Base-by-base conservation (phyloP, 2,797 vertebrate genomes). In the Odontamblyopus lacepedii region DNA sequence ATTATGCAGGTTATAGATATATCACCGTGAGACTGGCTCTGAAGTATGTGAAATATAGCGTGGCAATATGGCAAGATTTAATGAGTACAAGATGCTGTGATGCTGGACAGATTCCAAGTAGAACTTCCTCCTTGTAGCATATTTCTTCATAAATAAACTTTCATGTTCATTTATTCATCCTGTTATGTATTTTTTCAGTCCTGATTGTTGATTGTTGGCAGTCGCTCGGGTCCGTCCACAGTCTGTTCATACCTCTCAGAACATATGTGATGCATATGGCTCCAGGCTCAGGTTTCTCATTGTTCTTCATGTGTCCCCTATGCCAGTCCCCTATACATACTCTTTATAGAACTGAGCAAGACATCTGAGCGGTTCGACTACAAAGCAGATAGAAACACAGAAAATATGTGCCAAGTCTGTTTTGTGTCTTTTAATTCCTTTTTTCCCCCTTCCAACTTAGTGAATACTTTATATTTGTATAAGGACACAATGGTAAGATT, bases 191-290 rank as follows among this genome's bases (percentile, higher is more conserved):
- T 3, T 66, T 27, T 2, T 19, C 23, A 23, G 62, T 18, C 23
- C 23, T 65, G 63, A 48, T 50, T 63, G 41, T 48, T 65, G 41
- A 68, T 56, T 48, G 67, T 8, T 74, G 79, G 72, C 77, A 61
- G 5, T 11, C 18, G 57, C 53, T 57, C 3, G 2, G 63, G 16
- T 62, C 69, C 38, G 48, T 70, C 53, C 71, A 55, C 75, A 78
- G 56, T 26, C 2, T 26, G 2, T 56, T 74, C 29, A 59, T 38
- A 8, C 8, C 7, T 30, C 69, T 18, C 50, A 12, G 75, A 83
- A 88, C 90, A 92, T 77, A 72, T 90, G 91, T 87, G 80, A 77
- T 70, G 23, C 89, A 91, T 85, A 80, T 87, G 89, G 72, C 57
- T 5, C 30, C 2, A 0, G 69, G 77, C 79, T 89, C 77, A 32